Evolutionary conservation across 2,113 vertebrate genomes (phyloP), one percentile per base, ranked within the genome.

Genomic region (Triplophysa siluroides): DNA sequence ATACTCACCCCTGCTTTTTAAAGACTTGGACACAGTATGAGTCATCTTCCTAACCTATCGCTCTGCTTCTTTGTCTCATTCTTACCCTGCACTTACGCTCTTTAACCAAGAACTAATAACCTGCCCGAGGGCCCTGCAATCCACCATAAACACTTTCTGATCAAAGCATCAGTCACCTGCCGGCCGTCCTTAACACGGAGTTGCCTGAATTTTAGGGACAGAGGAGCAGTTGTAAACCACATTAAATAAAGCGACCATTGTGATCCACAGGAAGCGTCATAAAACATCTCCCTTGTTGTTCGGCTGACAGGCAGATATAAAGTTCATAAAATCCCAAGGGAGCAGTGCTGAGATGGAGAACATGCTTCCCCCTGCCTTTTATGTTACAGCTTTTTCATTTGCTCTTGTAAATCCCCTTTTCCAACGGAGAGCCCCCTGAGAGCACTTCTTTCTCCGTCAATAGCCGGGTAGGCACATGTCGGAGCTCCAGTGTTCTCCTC

Each of bases 91-190:
- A 47, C 13, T 14, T 45, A 18, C 13, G 6, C 1, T 0, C 1
- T 24, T n/a, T 68, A 75, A 79, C 77, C 65, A 78, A 75, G 75
- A 73, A 77, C 76, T 66, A 78, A 87, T 82, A 64, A 81, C 74
- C 52, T 62, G 29, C 38, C 43, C 56, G 33, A 62, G 45, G 52
- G 54, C 33, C 33, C 33, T 11, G 43, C 52, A 33, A 69, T 54
- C 50, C 4, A 60, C 38, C 14, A 66, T 52, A 74, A 76, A 58
- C 38, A n/a, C 13, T 19, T 47, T 60, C 45, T 62, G 73, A 56
- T 68, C 71, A 73, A 69, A 58, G 80, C 8, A 71, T 50, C 64
- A 81, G 54, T 84, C 78, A 84, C 58, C 14, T 75, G 60, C 72
- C 62, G 54, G 12, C 23, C 41, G 47, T 70, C 56, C 61, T 52